Evolutionary conservation across 2,888 invertebrate species (phyloP).

Genomic region (Lasioglossum vierecki): DNA sequence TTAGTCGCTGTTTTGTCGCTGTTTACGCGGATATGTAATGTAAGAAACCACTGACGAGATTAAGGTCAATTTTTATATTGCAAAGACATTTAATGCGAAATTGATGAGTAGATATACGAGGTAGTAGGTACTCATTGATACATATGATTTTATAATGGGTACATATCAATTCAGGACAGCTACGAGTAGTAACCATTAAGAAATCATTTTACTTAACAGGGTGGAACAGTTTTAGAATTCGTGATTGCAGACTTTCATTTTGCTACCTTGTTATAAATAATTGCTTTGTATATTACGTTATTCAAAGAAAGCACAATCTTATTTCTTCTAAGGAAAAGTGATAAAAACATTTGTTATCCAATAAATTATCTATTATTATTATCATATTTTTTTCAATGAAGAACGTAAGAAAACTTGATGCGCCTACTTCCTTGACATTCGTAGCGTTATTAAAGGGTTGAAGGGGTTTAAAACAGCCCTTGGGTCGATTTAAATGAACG

Average conservation of each 20-base stretch:
- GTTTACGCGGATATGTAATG: neutral
- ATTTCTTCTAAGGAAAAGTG: neutral
- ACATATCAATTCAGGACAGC: slow-evolving; percentile 10
- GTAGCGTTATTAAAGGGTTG: too few relatives aligned
- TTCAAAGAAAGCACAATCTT: neutral
- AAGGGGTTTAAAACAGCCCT: too few relatives aligned
- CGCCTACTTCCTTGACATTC: too few relatives aligned
- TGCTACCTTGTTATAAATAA: neutral
- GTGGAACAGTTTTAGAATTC: neutral
- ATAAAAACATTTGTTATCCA: too few relatives aligned
- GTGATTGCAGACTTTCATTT: neutral
- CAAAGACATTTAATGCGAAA: neutral
- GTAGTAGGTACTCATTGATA: neutral
- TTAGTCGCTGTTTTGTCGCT: too few relatives aligned
- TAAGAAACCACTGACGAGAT: neutral
- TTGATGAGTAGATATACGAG: neutral
- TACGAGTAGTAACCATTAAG: neutral
- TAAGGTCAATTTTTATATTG: neutral
- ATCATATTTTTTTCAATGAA: too few relatives aligned
- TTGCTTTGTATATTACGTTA: neutral
- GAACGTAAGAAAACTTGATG: too few relatives aligned
- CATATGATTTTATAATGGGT: slow-evolving; percentile 1
- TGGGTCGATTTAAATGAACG: too few relatives aligned
- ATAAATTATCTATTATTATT: too few relatives aligned
- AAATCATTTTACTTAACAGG: slow-evolving; percentile 11